Evolutionary conservation across 2,113 vertebrate genomes (phyloP).

Genomic region (Turdus rufiventris): DNA sequence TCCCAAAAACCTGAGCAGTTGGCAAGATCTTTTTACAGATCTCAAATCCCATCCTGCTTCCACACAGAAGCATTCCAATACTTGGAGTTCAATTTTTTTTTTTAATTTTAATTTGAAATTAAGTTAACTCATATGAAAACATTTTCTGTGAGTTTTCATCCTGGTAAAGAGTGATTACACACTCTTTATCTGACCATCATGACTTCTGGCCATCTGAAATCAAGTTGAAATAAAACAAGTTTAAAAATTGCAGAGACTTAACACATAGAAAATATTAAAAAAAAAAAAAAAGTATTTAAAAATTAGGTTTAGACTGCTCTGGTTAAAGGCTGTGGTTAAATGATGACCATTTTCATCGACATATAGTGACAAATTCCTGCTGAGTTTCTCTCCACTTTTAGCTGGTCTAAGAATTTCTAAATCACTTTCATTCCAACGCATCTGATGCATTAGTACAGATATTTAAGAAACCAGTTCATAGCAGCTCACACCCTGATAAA

Average conservation of each 20-base stretch:
- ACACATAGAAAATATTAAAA: neutral
- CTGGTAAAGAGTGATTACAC: neutral
- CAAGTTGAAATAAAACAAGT: neutral
- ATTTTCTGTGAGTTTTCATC: neutral
- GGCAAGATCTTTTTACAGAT: neutral
- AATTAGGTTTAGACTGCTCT: neutral
- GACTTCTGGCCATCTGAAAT: neutral
- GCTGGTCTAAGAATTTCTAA: neutral
- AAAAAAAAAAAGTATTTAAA: neutral
- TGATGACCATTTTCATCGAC: accelerated
- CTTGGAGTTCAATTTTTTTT: neutral
- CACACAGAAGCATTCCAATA: neutral
- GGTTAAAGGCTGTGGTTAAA: neutral
- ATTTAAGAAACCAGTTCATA: neutral
- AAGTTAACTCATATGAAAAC: neutral
- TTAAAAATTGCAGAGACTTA: neutral
- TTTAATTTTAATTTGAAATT: neutral
- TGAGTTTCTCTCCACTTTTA: neutral
- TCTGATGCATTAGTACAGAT: neutral
- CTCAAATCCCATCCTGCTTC: neutral
- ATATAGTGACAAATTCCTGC: neutral
- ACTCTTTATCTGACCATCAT: neutral
- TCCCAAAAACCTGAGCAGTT: neutral
- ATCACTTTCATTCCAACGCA: accelerated
- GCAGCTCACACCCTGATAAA: neutral